phyloP scores from a whole-genome alignment of 2,888 invertebrate species.

The Globia sparganii region DNA sequence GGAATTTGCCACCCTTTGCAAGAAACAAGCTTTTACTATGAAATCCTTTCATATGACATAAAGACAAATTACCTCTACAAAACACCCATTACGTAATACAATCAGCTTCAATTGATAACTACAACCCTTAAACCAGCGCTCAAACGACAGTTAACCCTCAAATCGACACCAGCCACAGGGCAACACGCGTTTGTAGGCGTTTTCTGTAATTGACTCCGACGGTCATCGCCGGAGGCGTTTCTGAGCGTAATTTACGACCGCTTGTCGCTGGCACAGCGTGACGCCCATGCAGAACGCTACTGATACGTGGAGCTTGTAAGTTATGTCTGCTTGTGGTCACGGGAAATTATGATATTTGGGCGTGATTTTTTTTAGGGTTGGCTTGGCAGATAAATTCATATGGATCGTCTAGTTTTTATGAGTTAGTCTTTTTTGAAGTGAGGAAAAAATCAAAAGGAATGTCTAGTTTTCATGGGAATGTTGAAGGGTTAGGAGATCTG shows the following conservation, averaged over 20 bases:
- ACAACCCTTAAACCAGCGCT: conserved; percentile 46
- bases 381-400: background rate
- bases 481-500: conserved; percentile 31
- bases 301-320: conserved; percentile 61
- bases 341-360: conserved; percentile 33
- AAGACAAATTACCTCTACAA: conserved; percentile 36
- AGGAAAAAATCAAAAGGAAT: background rate
- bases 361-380: conserved; percentile 33
- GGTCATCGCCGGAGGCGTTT: conserved; percentile 69
- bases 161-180: conserved; percentile 63
- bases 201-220: conserved; percentile 65
- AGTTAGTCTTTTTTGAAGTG: conserved; percentile 5
- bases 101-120: conserved; percentile 49
- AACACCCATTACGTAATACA: conserved; percentile 43
- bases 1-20: background rate
- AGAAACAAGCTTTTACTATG: background rate
- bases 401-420: conserved; percentile 7
- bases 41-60: conserved; percentile 4
- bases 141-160: conserved; percentile 38
- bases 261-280: conserved; percentile 67
- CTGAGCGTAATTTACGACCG: conserved; percentile 72
- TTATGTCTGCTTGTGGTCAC: conserved; percentile 45
- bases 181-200: conserved; percentile 62
- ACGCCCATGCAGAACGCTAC: conserved; percentile 64
- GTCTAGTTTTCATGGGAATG: conserved; percentile 19